phyloP scores from a whole-genome alignment of 2,797 vertebrate genomes.

The Columba guinea region DNA sequence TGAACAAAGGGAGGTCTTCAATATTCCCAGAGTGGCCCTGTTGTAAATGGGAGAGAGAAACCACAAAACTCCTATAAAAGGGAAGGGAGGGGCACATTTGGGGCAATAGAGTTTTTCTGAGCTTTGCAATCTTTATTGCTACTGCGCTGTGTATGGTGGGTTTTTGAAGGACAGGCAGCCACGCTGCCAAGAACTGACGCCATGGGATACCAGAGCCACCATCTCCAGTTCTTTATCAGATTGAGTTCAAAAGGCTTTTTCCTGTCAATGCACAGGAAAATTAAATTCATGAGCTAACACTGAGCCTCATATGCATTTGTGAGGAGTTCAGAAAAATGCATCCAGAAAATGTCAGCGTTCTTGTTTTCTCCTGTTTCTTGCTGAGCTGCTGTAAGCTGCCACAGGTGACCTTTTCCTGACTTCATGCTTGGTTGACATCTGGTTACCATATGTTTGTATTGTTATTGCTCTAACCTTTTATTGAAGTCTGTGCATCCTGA shows the following conservation, averaged over 20 bases:
- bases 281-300: not conserved
- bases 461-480: not conserved
- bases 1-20: not conserved
- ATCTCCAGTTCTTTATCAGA: not conserved
- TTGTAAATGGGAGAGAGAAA: not conserved
- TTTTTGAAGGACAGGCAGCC: not conserved
- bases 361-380: not conserved
- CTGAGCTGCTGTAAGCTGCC: not conserved
- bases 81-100: not conserved
- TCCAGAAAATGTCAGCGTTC: not conserved
- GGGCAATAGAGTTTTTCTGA: not conserved
- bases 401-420: not conserved
- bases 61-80: not conserved
- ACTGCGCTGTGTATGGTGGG: accelerated
- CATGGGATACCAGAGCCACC: not conserved
- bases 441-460: not conserved
- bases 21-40: not conserved
- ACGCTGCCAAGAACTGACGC: accelerated
- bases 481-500: not conserved
- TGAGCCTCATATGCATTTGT: not conserved
- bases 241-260: not conserved
- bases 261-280: not conserved
- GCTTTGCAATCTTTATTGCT: not conserved
- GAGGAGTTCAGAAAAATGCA: not conserved
- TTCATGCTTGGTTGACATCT: not conserved